Evolutionary conservation across 2,797 vertebrate genomes (phyloP), one percentile per base, ranked within the genome.

Genomic region (Taeniopygia guttata): DNA sequence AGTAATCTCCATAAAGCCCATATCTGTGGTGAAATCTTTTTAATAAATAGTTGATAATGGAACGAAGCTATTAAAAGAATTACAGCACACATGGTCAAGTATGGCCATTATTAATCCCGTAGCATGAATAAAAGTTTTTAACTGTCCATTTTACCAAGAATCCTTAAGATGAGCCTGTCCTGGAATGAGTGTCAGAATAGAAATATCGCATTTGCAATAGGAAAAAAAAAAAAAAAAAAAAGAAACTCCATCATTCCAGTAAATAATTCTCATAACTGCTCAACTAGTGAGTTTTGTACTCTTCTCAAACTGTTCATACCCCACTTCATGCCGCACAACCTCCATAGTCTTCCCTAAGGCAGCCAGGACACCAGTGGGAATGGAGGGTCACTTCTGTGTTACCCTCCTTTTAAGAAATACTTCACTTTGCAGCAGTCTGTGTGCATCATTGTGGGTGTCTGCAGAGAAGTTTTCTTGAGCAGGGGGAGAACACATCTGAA

Each of bases 1-100:
- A 90, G 78, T 96, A 96, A 95, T 96, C 95, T 97, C 94, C 75
- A 90, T 84, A 93, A 95, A 92, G 49, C 93, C 68, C 78, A 20
- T 96, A 92, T 96, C 94, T 95, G 66, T 92, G 76, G 62, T 91
- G 56, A 95, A 96, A 89, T 81, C 92, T 95, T 94, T 95, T 94
- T 93, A 95, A 96, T 94, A 96, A 91, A 96, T 94, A 96, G 90
- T 88, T 95, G 93, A 96, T 95, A 95, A 96, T 95, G 92, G 92
- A 95, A 91, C 86, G 84, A 89, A 92, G 84, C 89, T 95, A 95
- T 96, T 95, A 93, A 78, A 96, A 95, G 93, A 87, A 94, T 92
- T 93, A 91, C 72, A 92, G 89, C 66, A 66, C 93, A 93, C 92
- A 93, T 93, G 91, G 62, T 51, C 36, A 84, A 89, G 34, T 48